Conservation (phyloP, 2,888 invertebrate species). For the Cephus nigrinus region DNA sequence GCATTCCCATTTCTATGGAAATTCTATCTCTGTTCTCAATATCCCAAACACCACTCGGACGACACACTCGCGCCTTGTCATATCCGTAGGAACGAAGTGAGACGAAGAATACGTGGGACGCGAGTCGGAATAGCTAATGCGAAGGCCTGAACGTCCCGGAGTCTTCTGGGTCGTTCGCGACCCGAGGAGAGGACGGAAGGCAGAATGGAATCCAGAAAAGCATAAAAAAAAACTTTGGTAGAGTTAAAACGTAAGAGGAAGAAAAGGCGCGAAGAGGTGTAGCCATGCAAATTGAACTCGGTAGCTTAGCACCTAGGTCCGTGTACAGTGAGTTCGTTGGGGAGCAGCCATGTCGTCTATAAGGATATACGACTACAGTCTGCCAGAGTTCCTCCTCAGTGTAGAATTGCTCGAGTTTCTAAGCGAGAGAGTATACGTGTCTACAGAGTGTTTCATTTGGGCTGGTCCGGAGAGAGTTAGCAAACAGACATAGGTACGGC, state of each 20-base stretch:
- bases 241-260: not conserved
- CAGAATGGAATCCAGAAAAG: not conserved
- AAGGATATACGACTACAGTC: not conserved
- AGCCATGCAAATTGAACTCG: not conserved
- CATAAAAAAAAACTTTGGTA: not conserved
- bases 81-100: not conserved
- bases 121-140: not conserved
- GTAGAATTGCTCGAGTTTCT: not conserved
- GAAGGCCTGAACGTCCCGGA: not conserved
- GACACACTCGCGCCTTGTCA: not conserved
- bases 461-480: not conserved
- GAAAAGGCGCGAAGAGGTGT: not conserved
- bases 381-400: not conserved
- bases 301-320: not conserved
- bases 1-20: not conserved
- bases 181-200: not conserved
- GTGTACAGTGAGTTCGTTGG: constrained; percentile 11
- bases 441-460: not conserved
- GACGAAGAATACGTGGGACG: not conserved
- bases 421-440: not conserved
- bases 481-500: not conserved
- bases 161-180: not conserved
- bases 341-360: constrained; percentile 6
- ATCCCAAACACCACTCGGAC: not conserved
- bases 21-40: not conserved